These are phyloP conservation scores for Sandelia bainsii DNA, from an alignment of 2,797 vertebrate species.

Conservation along the genomic window DNA sequence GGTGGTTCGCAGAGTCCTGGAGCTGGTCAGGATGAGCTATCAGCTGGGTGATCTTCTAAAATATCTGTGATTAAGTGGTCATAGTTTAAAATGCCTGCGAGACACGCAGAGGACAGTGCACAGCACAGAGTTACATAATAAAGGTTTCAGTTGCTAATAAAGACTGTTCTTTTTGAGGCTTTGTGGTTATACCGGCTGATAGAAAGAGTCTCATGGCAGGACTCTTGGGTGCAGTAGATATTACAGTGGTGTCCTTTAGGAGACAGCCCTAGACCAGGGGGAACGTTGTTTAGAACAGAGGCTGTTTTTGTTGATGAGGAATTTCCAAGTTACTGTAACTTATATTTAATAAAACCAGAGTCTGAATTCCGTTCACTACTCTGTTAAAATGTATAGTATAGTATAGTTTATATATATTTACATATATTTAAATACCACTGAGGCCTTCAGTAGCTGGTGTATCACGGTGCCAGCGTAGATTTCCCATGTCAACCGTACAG, in stretches of 20 bases:
- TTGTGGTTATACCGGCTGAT: constrained; percentile 49
- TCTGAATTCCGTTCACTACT: not conserved
- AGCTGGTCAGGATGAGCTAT: not conserved
- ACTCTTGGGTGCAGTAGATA: constrained; percentile 31
- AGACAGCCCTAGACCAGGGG: not conserved
- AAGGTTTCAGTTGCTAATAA: constrained; percentile 8
- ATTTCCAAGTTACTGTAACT: constrained; percentile 46
- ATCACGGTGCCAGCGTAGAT: not conserved
- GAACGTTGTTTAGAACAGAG: constrained; percentile 30
- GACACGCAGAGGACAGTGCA: not conserved
- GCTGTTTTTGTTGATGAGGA: constrained; percentile 44
- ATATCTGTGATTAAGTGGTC: not conserved
- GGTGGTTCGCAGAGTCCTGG: too few species aligned
- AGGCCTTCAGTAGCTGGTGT: not conserved
- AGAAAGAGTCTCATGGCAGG: constrained; percentile 1
- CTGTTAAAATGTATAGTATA: too few species aligned
- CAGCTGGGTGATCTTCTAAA: not conserved
- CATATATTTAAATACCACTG: too few species aligned
- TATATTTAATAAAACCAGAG: not conserved
- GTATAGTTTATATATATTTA: too few species aligned
- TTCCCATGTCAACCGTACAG: not conserved
- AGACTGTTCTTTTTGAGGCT: constrained; percentile 16
- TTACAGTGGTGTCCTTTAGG: constrained; percentile 24
- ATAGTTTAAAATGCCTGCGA: not conserved
- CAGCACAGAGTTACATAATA: constrained; percentile 47